A percentile compares a stretch with the other conserved stretches of the same genome.
phyloP scores from a whole-genome alignment of 1,140 invertebrate genomes.

The Platyura marginata region DNA sequence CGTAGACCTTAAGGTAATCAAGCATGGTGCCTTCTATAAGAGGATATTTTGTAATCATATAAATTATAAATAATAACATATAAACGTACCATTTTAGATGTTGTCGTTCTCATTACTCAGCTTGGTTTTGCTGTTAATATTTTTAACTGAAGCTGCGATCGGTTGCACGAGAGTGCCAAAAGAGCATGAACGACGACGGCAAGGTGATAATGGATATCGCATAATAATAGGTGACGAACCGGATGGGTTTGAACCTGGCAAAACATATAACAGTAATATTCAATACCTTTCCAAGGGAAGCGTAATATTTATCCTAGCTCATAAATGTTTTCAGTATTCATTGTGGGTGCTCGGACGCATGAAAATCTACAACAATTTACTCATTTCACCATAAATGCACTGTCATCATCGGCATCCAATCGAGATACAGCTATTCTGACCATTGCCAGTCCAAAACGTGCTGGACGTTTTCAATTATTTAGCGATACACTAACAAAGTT shows the following conservation, averaged over 20 bases:
- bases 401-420: slow-evolving; percentile 34
- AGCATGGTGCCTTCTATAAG: too few species aligned
- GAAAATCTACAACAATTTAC: slow-evolving; percentile 58
- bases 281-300: slow-evolving; percentile 1
- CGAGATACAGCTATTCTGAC: slow-evolving; percentile 19
- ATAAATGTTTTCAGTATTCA: slow-evolving; percentile 34
- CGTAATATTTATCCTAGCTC: slow-evolving; percentile 1
- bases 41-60: too few species aligned
- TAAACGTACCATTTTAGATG: too few species aligned
- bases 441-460: slow-evolving; percentile 25
- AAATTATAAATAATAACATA: too few species aligned
- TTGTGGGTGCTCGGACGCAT: slow-evolving; percentile 52
- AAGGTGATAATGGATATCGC: slow-evolving; percentile 62
- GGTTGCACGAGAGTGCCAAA: not conserved
- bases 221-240: slow-evolving; percentile 55
- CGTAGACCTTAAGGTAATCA: too few species aligned
- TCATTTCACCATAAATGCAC: slow-evolving; percentile 61
- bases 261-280: slow-evolving; percentile 39
- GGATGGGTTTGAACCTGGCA: slow-evolving; percentile 56
- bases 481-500: slow-evolving; percentile 58
- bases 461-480: slow-evolving; percentile 65
- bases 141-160: too few species aligned
- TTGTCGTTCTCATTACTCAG: too few species aligned
- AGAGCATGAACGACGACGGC: not conserved
- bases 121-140: too few species aligned